Conservation (phyloP, 2,113 vertebrate species). For the Calyptomena viridis region DNA sequence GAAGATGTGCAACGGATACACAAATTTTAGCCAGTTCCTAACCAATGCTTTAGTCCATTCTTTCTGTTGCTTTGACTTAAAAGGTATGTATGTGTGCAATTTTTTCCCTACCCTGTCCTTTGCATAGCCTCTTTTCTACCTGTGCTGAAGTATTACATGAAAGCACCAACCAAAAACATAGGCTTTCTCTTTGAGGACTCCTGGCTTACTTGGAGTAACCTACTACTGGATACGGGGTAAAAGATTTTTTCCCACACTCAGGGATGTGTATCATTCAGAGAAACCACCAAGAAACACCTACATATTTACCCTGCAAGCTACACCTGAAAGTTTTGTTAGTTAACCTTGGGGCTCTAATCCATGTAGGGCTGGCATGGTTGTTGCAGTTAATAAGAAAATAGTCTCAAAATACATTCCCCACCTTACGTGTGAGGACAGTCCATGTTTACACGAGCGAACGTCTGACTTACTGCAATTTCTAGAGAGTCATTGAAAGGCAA, state of each 20-base stretch:
- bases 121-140: background rate
- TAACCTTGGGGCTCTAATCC: background rate
- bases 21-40: background rate
- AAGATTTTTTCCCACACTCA: background rate
- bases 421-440: accelerated
- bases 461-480: background rate
- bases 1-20: background rate
- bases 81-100: background rate
- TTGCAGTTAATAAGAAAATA: background rate
- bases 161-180: background rate
- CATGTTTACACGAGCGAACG: background rate
- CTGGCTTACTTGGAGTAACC: background rate
- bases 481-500: background rate
- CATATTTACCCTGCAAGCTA: background rate
- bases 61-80: conserved; percentile 17
- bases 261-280: background rate
- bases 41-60: background rate
- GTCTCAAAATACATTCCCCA: background rate
- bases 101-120: background rate
- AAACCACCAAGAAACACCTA: background rate
- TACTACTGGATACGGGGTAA: conserved; percentile 12
- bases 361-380: background rate
- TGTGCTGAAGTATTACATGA: background rate
- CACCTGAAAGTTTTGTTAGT: background rate
- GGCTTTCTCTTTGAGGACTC: background rate